A percentile compares a stretch with the other conserved stretches of the same genome.
These are phyloP conservation scores for Nothocercus julius DNA, from an alignment of 2,113 vertebrate species.

Conservation along the genomic window DNA sequence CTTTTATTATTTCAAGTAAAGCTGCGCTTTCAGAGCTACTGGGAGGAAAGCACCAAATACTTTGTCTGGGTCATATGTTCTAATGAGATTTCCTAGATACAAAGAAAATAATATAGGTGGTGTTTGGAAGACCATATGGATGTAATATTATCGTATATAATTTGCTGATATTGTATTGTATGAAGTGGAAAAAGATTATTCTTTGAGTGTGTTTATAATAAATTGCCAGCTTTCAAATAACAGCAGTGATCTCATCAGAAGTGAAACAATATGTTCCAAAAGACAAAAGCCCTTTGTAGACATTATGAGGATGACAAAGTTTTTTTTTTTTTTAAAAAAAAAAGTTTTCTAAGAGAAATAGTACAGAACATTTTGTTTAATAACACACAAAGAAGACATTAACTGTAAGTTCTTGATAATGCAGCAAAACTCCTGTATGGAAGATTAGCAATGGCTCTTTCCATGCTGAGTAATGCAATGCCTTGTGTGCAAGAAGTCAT, in stretches of 20 bases:
- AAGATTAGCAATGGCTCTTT: accelerated
- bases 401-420: background rate
- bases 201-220: background rate
- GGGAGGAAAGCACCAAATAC: background rate
- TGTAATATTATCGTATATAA: background rate
- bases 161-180: background rate
- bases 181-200: background rate
- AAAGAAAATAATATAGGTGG: background rate
- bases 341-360: accelerated
- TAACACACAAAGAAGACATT: accelerated
- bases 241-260: background rate
- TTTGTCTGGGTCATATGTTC: background rate
- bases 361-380: background rate
- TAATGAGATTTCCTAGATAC: background rate
- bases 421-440: accelerated
- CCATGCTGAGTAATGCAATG: accelerated
- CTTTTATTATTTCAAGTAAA: background rate
- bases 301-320: accelerated
- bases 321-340: no score
- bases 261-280: background rate
- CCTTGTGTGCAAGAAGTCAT: background rate
- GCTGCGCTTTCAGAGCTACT: background rate
- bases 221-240: background rate
- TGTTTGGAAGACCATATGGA: background rate
- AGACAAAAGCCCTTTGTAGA: background rate